These are phyloP conservation scores for Suillia variegata DNA, from an alignment of 2,888 invertebrate genomes.

Conservation along the genomic window DNA sequence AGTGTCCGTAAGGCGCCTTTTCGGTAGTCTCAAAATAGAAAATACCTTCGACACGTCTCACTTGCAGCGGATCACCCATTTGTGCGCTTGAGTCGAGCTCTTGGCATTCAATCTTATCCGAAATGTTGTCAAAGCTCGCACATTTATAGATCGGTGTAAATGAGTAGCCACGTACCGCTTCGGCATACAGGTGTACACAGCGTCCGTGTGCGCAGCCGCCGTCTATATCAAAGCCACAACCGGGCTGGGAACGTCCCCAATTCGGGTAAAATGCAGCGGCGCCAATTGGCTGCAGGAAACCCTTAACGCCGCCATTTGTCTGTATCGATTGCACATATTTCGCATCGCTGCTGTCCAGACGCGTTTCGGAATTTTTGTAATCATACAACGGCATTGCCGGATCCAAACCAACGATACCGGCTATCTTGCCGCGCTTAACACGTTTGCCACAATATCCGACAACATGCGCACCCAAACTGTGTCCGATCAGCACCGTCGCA, in stretches of 20 bases:
- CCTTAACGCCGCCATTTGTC: slow-evolving; percentile 41
- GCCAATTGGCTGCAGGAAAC: slow-evolving; percentile 41
- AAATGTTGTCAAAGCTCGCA: slow-evolving; percentile 21
- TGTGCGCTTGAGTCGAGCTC: neutral
- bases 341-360: slow-evolving; percentile 40
- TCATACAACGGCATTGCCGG: slow-evolving; percentile 42
- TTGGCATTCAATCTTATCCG: slow-evolving; percentile 20
- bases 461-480: neutral
- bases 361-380: slow-evolving; percentile 18
- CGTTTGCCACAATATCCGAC: slow-evolving; percentile 63
- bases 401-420: slow-evolving; percentile 63
- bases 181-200: slow-evolving; percentile 55
- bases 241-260: slow-evolving; percentile 63
- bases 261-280: slow-evolving; percentile 63
- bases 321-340: slow-evolving; percentile 44
- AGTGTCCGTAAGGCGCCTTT: neutral
- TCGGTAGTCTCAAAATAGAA: slow-evolving; percentile 31
- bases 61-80: slow-evolving; percentile 35
- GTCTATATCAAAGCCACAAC: slow-evolving; percentile 58
- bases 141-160: slow-evolving; percentile 32
- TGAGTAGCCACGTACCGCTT: slow-evolving; percentile 46
- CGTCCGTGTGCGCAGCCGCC: slow-evolving; percentile 58
- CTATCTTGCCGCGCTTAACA: slow-evolving; percentile 63
- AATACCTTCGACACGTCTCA: slow-evolving; percentile 24
- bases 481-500: slow-evolving; percentile 60